Base-by-base conservation (phyloP, 2,797 vertebrate genomes). In the Erithacus rubecula region DNA sequence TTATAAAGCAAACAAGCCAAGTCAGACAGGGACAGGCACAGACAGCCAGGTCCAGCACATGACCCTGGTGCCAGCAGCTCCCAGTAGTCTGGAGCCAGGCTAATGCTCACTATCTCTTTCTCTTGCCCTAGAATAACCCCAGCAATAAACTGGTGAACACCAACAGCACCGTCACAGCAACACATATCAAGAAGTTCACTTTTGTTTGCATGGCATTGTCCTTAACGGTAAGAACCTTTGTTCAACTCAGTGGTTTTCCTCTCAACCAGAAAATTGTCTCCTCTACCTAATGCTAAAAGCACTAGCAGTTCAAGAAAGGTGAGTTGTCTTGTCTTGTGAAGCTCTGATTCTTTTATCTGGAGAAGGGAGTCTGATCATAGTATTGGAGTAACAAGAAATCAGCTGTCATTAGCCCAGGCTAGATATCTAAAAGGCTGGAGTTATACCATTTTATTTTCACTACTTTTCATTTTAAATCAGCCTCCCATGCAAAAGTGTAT, bases 121-220 rank as follows among this genome's bases (percentile, higher is more conserved):
- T 96, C 87, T 88, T 51, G 70, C 91, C 94, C 96, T 97, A 99
- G 99, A 99, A 98, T 95, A 99, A 99, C 96, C 99, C 99, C 91
- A 99, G 98, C 98, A 99, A 99, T 98, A 99, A 99, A 97, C 23
- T 99, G 96, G 98, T 97, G 75, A 98, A 92, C 95, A 97, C 96
- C 4, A 97, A 96, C 95, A 98, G 89, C 94, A 97, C 98, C 0
- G 98, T 99, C 95, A 99, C 98, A n/a, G 98, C 99, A 4, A 97
- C 98, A 1, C 98, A 99, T 70, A 99, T 99, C 97, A 99, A 99
- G 97, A 99, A 98, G 98, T 99, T 99, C 97, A 99, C 99, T 29
- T 98, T 98, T 67, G 98, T 98, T 98, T 99, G 99, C 96, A 98
- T 99, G 98, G 98, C 98, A 5, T 83, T 99, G n/a, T 99, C 99